Base-by-base conservation (phyloP, 2,797 vertebrate species). In the Varecia variegata region DNA sequence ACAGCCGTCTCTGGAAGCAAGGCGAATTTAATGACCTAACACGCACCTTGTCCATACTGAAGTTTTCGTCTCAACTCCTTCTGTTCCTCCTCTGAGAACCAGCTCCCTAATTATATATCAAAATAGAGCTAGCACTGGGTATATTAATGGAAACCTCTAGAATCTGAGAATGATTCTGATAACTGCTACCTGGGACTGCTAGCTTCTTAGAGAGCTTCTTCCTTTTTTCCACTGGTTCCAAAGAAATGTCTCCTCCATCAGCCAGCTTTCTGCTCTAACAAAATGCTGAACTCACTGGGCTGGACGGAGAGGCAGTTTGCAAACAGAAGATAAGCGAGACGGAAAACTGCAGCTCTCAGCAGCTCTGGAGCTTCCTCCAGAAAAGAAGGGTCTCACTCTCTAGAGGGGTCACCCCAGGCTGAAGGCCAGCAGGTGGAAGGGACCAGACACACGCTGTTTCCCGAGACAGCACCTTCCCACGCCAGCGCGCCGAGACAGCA, bases 391-490 rank as follows among this genome's bases (percentile, higher is more conserved):
- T 18, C 52, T 68, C 9, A 0, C 43, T 35, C 93, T 71, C 73
- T 9, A 8, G 32, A 43, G 85, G 47, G 68, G 60, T 25, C 45
- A n/a, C 20, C n/a, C 58, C 20, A 73, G 32, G 77, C 45, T 43
- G 54, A 45, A 52, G 20, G 62, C 4, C 5, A 23, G 18, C 52
- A 38, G 32, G 54, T 2, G 7, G 85, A 85, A 76, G n/a, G 40
- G 65, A 20, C 32, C n/a, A 3, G 54, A 21, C 27, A 50, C 73
- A 40, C 0, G 0, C 20, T 5, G 1, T 1, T 18, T n/a, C 43
- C 76, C 0, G 8, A 67, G 43, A 43, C 7, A 18, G 40, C 52
- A 20, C 43, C 43, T 45, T 45, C 43, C 43, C 43, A 45, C 43
- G 10, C 10, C 43, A 45, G 38, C 2, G 47, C 14, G 0, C 3